Percentiles rank a stretch among this genome's conserved stretches.
Conservation (phyloP, 2,113 vertebrate species). For the Romanogobio albipinnatus region DNA sequence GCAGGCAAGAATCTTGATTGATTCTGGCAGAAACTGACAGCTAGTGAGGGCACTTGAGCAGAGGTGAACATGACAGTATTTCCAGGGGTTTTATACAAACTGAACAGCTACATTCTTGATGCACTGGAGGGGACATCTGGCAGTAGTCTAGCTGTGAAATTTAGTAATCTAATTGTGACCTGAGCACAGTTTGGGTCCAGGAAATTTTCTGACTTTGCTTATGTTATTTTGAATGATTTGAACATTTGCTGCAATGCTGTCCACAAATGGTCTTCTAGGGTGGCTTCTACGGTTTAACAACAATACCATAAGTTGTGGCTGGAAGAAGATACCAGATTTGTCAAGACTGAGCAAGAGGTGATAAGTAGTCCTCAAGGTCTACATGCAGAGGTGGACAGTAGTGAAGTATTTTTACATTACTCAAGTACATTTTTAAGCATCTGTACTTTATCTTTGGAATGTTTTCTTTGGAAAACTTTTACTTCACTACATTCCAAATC, state of each 20-base stretch:
- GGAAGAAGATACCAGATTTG: background rate
- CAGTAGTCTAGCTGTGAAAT: background rate
- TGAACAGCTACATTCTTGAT: slow-evolving; percentile 11
- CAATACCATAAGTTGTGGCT: background rate
- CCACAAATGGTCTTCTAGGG: background rate
- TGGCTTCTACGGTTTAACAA: background rate
- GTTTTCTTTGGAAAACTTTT: too few relatives aligned
- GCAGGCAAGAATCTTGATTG: background rate
- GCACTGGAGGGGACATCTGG: slow-evolving; percentile 7
- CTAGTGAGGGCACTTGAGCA: background rate
- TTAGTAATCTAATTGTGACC: background rate
- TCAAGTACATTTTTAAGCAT: too few relatives aligned
- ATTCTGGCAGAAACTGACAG: slow-evolving; percentile 5
- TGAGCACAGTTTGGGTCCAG: background rate
- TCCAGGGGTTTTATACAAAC: background rate
- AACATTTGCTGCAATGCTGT: background rate
- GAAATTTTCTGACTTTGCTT: background rate
- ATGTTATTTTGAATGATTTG: background rate
- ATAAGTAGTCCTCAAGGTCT: background rate
- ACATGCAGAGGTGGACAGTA: too few relatives aligned
- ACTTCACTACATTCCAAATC: too few relatives aligned
- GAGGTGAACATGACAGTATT: slow-evolving; percentile 30
- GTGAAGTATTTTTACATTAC: too few relatives aligned
- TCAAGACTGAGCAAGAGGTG: background rate
- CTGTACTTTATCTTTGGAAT: too few relatives aligned